Evolutionary conservation across 2,113 vertebrate species (phyloP).

Genomic region (Agelaius phoeniceus): DNA sequence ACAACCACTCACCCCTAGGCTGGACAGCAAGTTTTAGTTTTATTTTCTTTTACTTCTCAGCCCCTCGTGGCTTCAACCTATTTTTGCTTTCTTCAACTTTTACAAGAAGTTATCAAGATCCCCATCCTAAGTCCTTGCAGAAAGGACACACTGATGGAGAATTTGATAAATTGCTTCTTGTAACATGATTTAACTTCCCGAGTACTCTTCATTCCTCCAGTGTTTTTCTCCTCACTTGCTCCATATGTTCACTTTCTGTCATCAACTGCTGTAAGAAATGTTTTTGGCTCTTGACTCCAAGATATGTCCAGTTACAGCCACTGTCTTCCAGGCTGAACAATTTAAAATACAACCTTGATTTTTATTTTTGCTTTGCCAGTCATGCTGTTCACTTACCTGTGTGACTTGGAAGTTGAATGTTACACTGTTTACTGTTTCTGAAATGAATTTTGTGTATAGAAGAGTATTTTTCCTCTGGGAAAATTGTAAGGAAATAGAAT

Average conservation of each 20-base stretch:
- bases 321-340: neutral
- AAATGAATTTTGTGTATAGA: neutral
- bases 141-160: neutral
- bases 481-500: neutral
- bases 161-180: conserved; percentile 31
- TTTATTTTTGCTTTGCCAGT: neutral
- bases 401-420: neutral
- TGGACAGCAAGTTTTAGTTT: neutral
- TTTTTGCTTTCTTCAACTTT: neutral
- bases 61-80: neutral
- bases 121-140: neutral
- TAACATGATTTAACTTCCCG: conserved; percentile 22
- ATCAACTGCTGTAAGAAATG: conserved; percentile 18
- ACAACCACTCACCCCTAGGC: neutral
- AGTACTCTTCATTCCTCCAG: conserved; percentile 3
- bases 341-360: neutral
- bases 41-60: neutral
- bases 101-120: neutral
- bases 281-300: neutral
- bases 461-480: neutral
- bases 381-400: neutral
- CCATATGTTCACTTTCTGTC: conserved; percentile 48
- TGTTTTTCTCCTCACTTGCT: neutral
- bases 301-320: neutral
- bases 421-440: neutral